These are phyloP conservation scores for Pogonocherus hispidulus DNA, from an alignment of 2,888 invertebrate genomes.

Conservation along the genomic window DNA sequence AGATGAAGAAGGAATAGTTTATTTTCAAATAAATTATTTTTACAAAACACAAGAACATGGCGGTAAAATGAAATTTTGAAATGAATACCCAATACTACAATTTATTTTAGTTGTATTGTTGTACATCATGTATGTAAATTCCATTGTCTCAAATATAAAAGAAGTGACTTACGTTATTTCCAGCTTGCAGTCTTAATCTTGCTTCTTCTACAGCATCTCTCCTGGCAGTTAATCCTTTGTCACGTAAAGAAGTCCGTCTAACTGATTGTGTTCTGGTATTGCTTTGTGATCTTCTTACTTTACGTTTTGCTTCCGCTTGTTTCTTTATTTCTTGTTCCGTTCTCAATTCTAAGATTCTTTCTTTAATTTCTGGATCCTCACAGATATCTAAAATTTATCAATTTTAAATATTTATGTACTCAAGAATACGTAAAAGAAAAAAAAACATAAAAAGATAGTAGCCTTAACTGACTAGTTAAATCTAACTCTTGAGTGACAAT, in stretches of 20 bases:
- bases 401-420: background rate
- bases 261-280: constrained; percentile 92
- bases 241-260: constrained; percentile 91
- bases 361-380: constrained; percentile 94
- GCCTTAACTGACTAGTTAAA: too few relatives aligned
- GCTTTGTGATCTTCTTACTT: constrained; percentile 81
- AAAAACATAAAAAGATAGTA: background rate
- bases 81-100: too few relatives aligned
- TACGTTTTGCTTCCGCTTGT: constrained; percentile 74
- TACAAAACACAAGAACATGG: too few relatives aligned
- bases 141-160: background rate
- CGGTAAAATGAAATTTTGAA: too few relatives aligned
- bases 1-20: too few relatives aligned
- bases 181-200: constrained; percentile 75
- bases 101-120: too few relatives aligned
- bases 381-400: constrained; percentile 83
- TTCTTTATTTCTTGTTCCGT: constrained; percentile 88
- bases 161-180: constrained; percentile 61
- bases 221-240: constrained; percentile 93
- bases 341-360: constrained; percentile 88
- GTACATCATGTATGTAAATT: too few relatives aligned
- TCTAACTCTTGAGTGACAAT: too few relatives aligned
- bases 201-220: constrained; percentile 96
- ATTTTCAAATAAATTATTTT: too few relatives aligned
- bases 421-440: background rate